Conservation (phyloP, 2,888 invertebrate species). For the Parapristionchus giblindavisi region DNA sequence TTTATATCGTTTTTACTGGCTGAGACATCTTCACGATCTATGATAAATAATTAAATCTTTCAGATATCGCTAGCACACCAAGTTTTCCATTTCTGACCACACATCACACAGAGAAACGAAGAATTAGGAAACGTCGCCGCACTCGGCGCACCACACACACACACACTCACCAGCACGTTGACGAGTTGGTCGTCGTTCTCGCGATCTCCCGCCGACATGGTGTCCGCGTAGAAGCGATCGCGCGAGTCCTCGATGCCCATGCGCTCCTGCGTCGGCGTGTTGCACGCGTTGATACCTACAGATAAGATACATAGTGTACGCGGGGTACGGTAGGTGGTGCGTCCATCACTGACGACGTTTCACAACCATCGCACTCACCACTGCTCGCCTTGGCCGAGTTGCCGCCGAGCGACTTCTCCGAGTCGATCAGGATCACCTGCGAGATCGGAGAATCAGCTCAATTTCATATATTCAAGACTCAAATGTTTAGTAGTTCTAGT, state of each 20-base stretch:
- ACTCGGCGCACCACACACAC: too few relatives aligned
- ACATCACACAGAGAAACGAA: not conserved
- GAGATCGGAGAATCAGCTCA: not conserved
- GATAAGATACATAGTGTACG: not conserved
- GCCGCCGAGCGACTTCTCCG: constrained; percentile 65
- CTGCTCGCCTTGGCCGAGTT: constrained; percentile 68
- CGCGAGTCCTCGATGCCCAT: constrained; percentile 35
- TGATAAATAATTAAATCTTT: too few relatives aligned
- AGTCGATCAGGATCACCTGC: constrained; percentile 61
- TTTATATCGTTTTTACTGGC: too few relatives aligned
- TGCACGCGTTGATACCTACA: constrained; percentile 66
- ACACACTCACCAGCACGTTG: constrained; percentile 61
- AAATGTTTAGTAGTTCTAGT: too few relatives aligned
- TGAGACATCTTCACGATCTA: too few relatives aligned
- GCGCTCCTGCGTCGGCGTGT: constrained; percentile 60
- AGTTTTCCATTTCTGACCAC: not conserved
- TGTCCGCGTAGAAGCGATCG: constrained; percentile 65
- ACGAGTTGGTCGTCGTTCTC: constrained; percentile 66
- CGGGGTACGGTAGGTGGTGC: not conserved
- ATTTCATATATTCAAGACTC: too few relatives aligned
- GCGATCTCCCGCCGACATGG: constrained; percentile 67
- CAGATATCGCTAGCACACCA: not conserved
- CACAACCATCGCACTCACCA: constrained; percentile 45
- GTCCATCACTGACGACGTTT: not conserved
- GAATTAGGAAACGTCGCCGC: too few relatives aligned